Evolutionary conservation across 1,140 invertebrate species (phyloP).

Genomic region (Bombus soroeensis): DNA sequence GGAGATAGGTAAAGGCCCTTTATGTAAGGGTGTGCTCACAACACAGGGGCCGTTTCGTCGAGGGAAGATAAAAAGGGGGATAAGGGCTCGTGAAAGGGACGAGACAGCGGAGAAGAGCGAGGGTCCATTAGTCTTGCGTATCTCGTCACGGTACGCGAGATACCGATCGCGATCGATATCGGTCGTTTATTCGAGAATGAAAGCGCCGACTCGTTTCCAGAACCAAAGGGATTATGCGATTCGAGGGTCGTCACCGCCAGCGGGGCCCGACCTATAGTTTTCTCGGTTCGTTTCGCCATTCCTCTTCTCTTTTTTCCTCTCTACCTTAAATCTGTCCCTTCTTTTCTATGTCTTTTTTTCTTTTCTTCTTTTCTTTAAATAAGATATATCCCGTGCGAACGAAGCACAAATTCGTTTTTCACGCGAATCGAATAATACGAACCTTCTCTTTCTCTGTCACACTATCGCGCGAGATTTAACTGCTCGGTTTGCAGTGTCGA

Average conservation of each 20-base stretch:
- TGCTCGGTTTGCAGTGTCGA: slow-evolving; percentile 15
- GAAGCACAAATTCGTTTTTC: slow-evolving; percentile 5
- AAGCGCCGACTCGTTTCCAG: slow-evolving; percentile 61
- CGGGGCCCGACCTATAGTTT: neutral
- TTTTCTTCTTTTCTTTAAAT: neutral
- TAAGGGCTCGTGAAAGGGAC: slow-evolving; percentile 47
- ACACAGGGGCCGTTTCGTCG: slow-evolving; percentile 33
- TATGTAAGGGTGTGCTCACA: slow-evolving; percentile 43
- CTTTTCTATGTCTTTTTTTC: neutral
- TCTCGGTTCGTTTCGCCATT: slow-evolving; percentile 13
- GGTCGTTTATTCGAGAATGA: slow-evolving; percentile 69
- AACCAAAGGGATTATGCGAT: slow-evolving; percentile 48
- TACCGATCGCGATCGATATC: slow-evolving; percentile 77
- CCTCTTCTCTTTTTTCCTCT: neutral
- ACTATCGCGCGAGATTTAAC: neutral
- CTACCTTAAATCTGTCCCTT: neutral
- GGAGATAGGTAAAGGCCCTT: neutral
- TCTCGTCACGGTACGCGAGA: slow-evolving; percentile 71
- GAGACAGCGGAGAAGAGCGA: slow-evolving; percentile 30
- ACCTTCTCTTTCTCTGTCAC: no score
- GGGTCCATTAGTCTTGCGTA: slow-evolving; percentile 75
- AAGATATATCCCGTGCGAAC: slow-evolving; percentile 16
- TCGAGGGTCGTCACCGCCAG: neutral
- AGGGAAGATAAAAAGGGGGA: slow-evolving; percentile 39
- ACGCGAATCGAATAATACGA: neutral